Evolutionary conservation across 2,113 vertebrate species (phyloP).

Genomic region (Nicator chloris): DNA sequence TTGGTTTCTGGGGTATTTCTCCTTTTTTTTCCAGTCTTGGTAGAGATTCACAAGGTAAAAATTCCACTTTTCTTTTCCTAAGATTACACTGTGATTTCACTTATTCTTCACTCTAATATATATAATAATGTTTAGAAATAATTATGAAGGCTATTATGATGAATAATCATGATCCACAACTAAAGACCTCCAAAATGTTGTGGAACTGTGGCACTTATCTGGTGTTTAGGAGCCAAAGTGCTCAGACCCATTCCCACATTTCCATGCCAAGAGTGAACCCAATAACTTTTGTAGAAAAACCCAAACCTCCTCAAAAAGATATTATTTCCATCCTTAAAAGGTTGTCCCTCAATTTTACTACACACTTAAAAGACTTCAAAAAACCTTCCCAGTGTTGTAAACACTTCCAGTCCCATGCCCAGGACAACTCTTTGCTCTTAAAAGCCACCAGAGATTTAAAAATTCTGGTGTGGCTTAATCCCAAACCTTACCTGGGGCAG

Average conservation of each 20-base stretch:
- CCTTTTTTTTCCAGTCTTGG: neutral
- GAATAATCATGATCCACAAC: neutral
- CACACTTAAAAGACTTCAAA: neutral
- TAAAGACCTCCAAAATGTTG: fast-evolving
- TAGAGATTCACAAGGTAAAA: neutral
- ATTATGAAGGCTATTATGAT: neutral
- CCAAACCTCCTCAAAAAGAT: neutral
- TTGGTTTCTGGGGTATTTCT: neutral
- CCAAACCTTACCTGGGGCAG: neutral
- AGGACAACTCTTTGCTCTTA: neutral
- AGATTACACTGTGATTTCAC: neutral
- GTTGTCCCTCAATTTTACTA: neutral
- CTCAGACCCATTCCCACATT: neutral
- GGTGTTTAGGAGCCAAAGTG: neutral
- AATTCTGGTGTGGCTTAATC: neutral
- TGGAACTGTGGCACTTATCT: neutral
- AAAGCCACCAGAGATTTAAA: neutral
- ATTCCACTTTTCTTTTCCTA: neutral
- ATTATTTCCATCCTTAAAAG: neutral
- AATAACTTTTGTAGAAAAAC: neutral
- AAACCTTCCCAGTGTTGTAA: neutral
- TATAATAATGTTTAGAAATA: fast-evolving
- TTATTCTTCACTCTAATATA: neutral
- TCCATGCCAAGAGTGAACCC: neutral
- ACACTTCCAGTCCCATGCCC: neutral